Base-by-base conservation (phyloP, 1,140 invertebrate species). In the Pogonus chalceus region DNA sequence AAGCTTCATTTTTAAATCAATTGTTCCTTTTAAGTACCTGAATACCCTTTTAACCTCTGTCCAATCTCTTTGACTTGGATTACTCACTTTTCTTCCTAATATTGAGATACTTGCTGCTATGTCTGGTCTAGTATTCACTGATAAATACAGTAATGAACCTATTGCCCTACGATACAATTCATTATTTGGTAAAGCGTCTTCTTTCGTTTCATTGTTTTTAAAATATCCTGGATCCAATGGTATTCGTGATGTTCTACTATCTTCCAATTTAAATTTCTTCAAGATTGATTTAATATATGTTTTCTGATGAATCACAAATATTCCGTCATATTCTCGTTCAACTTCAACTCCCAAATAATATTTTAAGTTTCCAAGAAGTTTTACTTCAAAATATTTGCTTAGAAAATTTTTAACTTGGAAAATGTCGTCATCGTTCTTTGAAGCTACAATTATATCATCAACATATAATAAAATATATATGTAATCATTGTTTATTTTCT, bases 121-220 rank as follows among this genome's bases (percentile, higher is more conserved):
- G 55, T 75, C 70, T 23, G 67, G 70, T 47, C 72, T 47, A 0
- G 69, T 67, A 14, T 60, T 59, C 1, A 65, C 49, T 26, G 66
- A 55, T 10, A 72, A 35, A 55, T 71, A 73, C 48, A 73, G 53
- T 10, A 74, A 55, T 20, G 55, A 46, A 2, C 67, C 67, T 16
- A 71, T 61, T n/a, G 65, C 20, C 31, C 67, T 51, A 16, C 59
- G 59, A 48, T 63, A 70, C 9, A 43, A 20, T 2, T 12, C 51
- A 2, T 58, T 57, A 9, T 51, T 20, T 55, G 20, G 20, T 21
- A 26, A 53, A 51, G 18, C 49, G 24, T 10, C 23, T 22, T 35
- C 37, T n/a, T 50, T 49, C 35, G 7, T 43, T 56, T 60, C 7
- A 14, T 4, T 9, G 37, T 49, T 22, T 35, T 56, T 50, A 37